Percentiles rank a stretch among this genome's conserved stretches.
Conservation (phyloP, 1,140 invertebrate genomes). For the Trinorchestia longiramus region DNA sequence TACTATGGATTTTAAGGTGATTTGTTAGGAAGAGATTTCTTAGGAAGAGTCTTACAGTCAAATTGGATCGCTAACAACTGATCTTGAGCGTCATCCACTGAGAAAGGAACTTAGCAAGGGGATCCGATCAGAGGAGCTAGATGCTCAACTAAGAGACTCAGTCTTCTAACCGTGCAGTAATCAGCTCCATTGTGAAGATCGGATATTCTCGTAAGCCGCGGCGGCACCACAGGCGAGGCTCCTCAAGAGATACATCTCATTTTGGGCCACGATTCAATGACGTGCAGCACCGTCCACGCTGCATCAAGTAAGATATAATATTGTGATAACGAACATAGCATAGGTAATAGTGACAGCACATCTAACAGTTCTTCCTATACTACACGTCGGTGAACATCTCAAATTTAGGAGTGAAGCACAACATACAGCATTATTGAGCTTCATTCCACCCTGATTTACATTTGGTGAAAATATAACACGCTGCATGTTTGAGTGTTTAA, state of each 20-base stretch:
- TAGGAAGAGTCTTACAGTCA: not conserved
- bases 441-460: too few relatives aligned
- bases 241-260: not conserved
- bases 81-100: not conserved
- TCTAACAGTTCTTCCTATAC: not conserved
- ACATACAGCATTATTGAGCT: not conserved
- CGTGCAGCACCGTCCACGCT: not conserved
- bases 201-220: not conserved
- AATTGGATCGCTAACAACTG: not conserved
- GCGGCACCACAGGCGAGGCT: not conserved
- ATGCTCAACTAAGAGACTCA: not conserved
- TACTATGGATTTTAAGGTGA: not conserved
- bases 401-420: not conserved
- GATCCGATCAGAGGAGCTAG: slow-evolving; percentile 4
- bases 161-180: not conserved
- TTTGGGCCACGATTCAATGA: not conserved
- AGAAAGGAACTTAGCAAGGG: not conserved
- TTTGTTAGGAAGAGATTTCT: not conserved
- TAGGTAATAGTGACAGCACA: not conserved
- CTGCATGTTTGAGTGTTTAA: too few relatives aligned
- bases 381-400: not conserved
- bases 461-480: too few relatives aligned
- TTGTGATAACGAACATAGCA: not conserved
- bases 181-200: not conserved
- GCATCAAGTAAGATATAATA: not conserved